A percentile compares a stretch with the other conserved stretches of the same genome.
Conservation (phyloP, 2,113 vertebrate genomes). For the Pseudorhombus dupliciocellatus region DNA sequence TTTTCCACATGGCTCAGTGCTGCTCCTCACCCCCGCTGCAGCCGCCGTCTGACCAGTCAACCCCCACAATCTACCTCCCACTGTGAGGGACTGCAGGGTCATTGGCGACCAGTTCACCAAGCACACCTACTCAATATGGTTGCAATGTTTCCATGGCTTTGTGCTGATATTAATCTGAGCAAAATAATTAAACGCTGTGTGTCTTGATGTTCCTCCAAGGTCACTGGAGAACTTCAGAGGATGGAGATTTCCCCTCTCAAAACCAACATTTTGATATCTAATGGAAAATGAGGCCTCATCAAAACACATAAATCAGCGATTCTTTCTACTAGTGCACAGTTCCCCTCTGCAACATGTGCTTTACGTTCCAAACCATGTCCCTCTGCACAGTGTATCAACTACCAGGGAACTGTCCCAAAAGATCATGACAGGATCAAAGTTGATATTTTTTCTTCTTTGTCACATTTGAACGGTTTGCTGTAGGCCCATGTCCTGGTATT, state of each 20-base stretch:
- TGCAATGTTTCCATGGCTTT: constrained; percentile 52
- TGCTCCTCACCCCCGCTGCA: constrained; percentile 9
- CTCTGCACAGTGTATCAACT: constrained; percentile 24
- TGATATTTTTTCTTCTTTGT: neutral
- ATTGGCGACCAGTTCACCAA: constrained; percentile 48
- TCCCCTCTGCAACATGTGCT: constrained; percentile 17
- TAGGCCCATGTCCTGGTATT: neutral
- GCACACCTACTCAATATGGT: constrained; percentile 50
- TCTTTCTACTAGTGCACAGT: constrained; percentile 38
- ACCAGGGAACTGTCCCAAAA: constrained; percentile 22
- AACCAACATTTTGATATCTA: constrained; percentile 51
- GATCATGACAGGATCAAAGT: neutral
- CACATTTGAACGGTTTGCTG: neutral
- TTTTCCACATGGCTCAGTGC: constrained; percentile 52
- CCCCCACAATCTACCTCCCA: constrained; percentile 44
- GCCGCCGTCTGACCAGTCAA: constrained; percentile 17
- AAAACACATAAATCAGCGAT: constrained; percentile 62
- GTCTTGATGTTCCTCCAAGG: constrained; percentile 43
- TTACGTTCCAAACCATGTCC: constrained; percentile 26
- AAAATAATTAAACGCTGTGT: constrained; percentile 55
- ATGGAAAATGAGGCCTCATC: constrained; percentile 57
- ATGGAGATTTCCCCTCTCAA: constrained; percentile 50
- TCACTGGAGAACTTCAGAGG: constrained; percentile 45
- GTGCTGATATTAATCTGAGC: constrained; percentile 53
- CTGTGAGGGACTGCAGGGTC: constrained; percentile 37